A percentile compares a stretch with the other conserved stretches of the same genome.
Conservation (phyloP, 1,140 invertebrate genomes). For the Heliothis virescens region DNA sequence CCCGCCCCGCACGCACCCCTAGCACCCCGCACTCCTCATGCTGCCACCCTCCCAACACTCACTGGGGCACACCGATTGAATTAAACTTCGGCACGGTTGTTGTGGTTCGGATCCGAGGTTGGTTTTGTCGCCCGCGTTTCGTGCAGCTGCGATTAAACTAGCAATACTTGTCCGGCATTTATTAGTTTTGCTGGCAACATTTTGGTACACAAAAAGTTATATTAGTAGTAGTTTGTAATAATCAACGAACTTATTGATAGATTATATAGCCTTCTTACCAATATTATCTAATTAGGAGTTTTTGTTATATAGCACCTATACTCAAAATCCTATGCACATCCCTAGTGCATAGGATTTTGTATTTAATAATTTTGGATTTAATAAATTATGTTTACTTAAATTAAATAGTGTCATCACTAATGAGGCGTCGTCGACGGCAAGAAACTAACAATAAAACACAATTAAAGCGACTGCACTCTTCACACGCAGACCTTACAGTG, state of each 20-base stretch:
- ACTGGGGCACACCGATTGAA: slow-evolving; percentile 78
- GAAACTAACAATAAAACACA: slow-evolving; percentile 44
- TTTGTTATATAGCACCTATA: too few species aligned
- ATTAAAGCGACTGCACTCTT: slow-evolving; percentile 65
- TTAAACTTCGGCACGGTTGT: slow-evolving; percentile 83
- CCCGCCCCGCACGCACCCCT: slow-evolving; percentile 46
- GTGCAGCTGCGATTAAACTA: slow-evolving; percentile 82
- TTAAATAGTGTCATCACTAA: not conserved
- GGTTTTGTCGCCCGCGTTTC: slow-evolving; percentile 80
- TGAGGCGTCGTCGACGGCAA: not conserved
- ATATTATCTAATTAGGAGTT: too few species aligned
- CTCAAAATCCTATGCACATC: too few species aligned
- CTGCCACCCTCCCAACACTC: slow-evolving; percentile 57
- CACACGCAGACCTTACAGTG: slow-evolving; percentile 51
- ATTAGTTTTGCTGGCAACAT: slow-evolving; percentile 76
- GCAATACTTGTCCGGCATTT: slow-evolving; percentile 80
- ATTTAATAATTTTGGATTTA: too few species aligned
- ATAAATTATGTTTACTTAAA: too few species aligned
- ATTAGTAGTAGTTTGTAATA: slow-evolving; percentile 44
- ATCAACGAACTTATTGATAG: slow-evolving; percentile 10
- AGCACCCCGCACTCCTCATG: slow-evolving; percentile 36
- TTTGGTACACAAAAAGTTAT: slow-evolving; percentile 55
- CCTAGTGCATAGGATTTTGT: too few species aligned
- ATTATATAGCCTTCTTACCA: not conserved
- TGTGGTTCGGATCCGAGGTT: slow-evolving; percentile 78